Conservation (phyloP, 2,888 invertebrate genomes). For the Meliscaeva auricollis region DNA sequence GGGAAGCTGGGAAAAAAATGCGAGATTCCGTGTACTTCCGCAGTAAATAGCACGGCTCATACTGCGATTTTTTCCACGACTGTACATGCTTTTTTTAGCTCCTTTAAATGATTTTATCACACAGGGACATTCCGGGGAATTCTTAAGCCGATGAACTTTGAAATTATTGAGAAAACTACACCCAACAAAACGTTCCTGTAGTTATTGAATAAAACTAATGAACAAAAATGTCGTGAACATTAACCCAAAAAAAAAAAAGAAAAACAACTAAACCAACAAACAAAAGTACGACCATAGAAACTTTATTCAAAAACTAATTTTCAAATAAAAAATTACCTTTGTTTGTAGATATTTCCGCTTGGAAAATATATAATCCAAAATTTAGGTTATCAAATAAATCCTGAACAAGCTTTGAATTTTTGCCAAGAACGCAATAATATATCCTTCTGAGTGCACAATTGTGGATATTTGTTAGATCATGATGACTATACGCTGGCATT, state of each 20-base stretch:
- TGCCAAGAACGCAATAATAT: slow-evolving; percentile 43
- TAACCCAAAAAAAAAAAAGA: slow-evolving; percentile 6
- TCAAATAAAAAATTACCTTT: slow-evolving; percentile 6
- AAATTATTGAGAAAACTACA: too few relatives aligned
- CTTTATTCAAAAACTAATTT: slow-evolving; percentile 16
- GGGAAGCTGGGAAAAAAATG: too few relatives aligned
- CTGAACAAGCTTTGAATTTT: neutral
- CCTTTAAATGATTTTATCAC: too few relatives aligned
- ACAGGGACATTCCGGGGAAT: too few relatives aligned
- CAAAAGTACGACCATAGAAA: too few relatives aligned
- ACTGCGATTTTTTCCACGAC: too few relatives aligned
- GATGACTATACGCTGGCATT: neutral
- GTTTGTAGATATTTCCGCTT: slow-evolving; percentile 23
- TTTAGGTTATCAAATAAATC: slow-evolving; percentile 46
- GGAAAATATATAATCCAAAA: neutral
- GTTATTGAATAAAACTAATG: too few relatives aligned
- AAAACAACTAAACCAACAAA: neutral
- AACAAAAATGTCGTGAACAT: neutral
- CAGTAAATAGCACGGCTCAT: too few relatives aligned
- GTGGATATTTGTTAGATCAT: slow-evolving; percentile 30
- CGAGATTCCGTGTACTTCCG: too few relatives aligned
- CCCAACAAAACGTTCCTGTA: too few relatives aligned
- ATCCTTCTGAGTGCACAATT: slow-evolving; percentile 22
- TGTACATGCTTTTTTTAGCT: too few relatives aligned
- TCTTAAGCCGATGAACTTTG: too few relatives aligned